Evolutionary conservation across 2,797 vertebrate species (phyloP).

Genomic region (Sebastes diaconus): DNA sequence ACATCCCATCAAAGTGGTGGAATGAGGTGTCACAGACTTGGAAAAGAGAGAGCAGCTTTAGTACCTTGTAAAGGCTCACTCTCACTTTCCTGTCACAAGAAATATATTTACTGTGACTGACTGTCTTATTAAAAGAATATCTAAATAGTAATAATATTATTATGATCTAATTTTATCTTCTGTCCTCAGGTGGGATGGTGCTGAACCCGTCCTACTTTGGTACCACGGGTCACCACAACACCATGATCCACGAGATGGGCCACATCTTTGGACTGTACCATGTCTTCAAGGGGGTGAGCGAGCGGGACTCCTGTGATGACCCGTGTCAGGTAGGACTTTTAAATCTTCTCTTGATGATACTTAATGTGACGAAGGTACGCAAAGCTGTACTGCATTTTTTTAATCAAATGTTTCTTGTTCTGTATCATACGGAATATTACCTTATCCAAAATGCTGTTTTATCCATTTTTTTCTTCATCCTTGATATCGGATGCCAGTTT

Average conservation of each 20-base stretch:
- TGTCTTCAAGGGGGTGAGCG: constrained; percentile 97
- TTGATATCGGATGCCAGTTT: fast-evolving
- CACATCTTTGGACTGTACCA: constrained; percentile 97
- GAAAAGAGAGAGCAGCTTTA: background rate
- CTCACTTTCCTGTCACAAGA: background rate
- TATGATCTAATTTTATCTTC: background rate
- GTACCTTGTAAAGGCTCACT: background rate
- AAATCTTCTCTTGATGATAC: background rate
- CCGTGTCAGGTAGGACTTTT: constrained; percentile 87
- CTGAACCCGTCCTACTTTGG: constrained; percentile 95
- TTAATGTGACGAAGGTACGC: background rate
- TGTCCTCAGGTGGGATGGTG: constrained; percentile 90
- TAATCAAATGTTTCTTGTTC: background rate
- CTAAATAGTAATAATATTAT: background rate
- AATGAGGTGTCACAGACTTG: background rate
- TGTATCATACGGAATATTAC: background rate
- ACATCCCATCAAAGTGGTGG: background rate
- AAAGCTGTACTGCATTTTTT: background rate
- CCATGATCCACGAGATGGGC: constrained; percentile 97
- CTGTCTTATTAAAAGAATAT: background rate
- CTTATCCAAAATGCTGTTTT: background rate
- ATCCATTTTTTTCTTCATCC: background rate
- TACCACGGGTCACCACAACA: constrained; percentile 89
- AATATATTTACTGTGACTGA: background rate
- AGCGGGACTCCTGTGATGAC: constrained; percentile 95